phyloP scores from a whole-genome alignment of 2,797 vertebrate species.

The Chiroxiphia lanceolata region DNA sequence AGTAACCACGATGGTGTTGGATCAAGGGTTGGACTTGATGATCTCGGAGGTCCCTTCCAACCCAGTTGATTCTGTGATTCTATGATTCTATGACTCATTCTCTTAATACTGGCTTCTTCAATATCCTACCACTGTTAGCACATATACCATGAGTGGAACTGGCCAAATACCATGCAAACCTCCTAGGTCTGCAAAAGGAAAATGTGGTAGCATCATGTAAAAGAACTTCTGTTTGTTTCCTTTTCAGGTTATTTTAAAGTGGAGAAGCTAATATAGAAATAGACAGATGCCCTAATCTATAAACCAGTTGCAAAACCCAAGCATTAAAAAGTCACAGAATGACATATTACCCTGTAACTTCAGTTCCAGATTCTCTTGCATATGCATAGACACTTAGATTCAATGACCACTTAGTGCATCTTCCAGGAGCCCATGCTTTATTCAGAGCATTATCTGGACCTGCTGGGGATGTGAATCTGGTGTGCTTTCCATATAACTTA shows the following conservation, averaged over 20 bases:
- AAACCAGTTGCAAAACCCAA: background rate
- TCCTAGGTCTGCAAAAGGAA: background rate
- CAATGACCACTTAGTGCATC: background rate
- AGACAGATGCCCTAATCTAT: background rate
- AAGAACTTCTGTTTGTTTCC: background rate
- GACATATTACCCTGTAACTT: background rate
- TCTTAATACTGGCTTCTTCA: background rate
- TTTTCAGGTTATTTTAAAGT: background rate
- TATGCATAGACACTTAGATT: background rate
- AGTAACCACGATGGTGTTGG: too few species aligned
- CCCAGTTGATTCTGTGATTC: too few species aligned
- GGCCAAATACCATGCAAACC: background rate
- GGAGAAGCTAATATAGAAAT: background rate
- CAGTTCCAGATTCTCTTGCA: background rate
- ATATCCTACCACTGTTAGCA: background rate
- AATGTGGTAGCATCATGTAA: rapidly evolving
- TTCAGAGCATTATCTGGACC: background rate
- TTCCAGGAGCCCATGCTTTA: background rate
- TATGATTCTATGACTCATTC: background rate
- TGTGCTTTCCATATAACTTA: background rate
- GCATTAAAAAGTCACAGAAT: background rate
- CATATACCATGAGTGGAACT: rapidly evolving
- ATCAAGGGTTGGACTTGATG: too few species aligned
- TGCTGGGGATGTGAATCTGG: background rate
- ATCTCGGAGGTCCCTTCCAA: too few species aligned